phyloP scores from a whole-genome alignment of 2,113 vertebrate species.

The Deroptyus accipitrinus region DNA sequence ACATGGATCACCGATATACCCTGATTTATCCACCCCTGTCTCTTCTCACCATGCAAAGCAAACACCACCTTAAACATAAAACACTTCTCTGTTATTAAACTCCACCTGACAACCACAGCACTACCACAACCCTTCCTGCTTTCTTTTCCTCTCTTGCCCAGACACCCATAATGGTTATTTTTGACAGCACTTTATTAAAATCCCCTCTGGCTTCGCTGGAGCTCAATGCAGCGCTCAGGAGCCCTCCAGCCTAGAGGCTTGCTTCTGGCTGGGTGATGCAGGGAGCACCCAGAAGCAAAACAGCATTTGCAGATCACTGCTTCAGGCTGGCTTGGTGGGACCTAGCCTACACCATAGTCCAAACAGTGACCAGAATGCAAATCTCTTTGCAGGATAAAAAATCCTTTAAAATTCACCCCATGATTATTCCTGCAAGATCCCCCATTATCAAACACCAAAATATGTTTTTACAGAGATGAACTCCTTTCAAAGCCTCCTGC shows the following conservation, averaged over 20 bases:
- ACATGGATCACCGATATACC: background rate
- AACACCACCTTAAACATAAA: background rate
- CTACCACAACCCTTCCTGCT: background rate
- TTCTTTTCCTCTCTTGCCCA: background rate
- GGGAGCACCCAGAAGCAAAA: background rate
- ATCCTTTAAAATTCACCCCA: background rate
- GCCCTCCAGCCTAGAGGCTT: background rate
- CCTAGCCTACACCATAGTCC: too few species aligned
- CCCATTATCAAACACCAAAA: background rate
- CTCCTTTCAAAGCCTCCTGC: background rate
- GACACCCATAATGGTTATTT: background rate
- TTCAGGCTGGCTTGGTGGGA: background rate
- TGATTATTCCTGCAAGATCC: background rate
- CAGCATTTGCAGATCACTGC: background rate
- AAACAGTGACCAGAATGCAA: rapidly evolving
- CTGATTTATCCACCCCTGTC: background rate
- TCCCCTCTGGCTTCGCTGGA: background rate
- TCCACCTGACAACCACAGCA: background rate
- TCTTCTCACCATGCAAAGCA: background rate
- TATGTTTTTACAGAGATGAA: rapidly evolving
- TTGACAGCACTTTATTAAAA: background rate
- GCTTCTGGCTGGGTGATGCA: background rate
- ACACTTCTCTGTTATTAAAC: background rate
- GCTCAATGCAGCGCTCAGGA: background rate
- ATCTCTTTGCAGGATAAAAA: background rate